phyloP scores from a whole-genome alignment of 2,113 vertebrate genomes.

The Tilapia sparmanii region DNA sequence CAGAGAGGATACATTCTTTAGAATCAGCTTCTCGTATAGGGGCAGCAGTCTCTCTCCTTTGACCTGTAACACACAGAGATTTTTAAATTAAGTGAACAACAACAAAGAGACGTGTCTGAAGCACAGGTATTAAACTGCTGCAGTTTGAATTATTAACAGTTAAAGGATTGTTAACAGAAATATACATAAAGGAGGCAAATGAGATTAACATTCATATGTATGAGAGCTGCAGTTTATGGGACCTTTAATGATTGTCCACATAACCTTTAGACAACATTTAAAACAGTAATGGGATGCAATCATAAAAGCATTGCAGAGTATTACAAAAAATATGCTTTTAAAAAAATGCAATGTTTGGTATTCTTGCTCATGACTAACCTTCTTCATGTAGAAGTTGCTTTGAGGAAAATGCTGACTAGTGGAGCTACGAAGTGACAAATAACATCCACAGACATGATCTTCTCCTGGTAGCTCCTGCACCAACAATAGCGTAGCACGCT shows the following conservation, averaged over 20 bases:
- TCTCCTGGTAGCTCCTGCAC: neutral
- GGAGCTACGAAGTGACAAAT: conserved; percentile 71
- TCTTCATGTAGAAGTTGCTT: conserved; percentile 74
- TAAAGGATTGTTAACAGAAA: neutral
- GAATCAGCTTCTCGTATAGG: neutral
- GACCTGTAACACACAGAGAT: neutral
- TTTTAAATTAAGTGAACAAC: neutral
- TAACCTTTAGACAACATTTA: neutral
- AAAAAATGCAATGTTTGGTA: neutral
- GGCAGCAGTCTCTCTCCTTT: neutral
- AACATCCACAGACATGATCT: neutral
- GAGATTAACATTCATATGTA: neutral
- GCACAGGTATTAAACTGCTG: conserved; percentile 43
- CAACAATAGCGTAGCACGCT: conserved; percentile 72
- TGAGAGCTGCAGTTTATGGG: neutral
- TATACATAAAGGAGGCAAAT: neutral
- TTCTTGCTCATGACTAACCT: conserved; percentile 61
- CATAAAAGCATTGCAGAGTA: neutral
- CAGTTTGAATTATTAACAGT: neutral
- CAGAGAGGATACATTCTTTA: conserved; percentile 72
- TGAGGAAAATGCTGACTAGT: conserved; percentile 69
- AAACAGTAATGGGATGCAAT: neutral
- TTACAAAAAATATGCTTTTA: neutral
- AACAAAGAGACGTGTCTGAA: neutral
- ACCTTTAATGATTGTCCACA: neutral